Evolutionary conservation across 2,888 invertebrate species (phyloP).

Genomic region (Thera britannica): DNA sequence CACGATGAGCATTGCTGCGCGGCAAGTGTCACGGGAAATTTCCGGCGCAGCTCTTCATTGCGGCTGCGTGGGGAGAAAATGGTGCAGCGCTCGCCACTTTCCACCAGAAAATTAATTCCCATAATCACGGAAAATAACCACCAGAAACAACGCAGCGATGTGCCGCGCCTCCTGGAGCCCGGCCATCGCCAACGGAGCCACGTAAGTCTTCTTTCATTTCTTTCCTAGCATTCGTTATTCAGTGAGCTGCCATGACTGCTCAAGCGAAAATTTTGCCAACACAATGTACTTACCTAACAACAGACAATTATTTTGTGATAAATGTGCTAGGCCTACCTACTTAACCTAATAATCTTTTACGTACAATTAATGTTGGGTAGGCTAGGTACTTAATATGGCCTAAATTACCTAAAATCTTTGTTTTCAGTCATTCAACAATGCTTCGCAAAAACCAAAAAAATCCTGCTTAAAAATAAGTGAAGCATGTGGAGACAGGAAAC

Average conservation of each 20-base stretch:
- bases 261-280: conserved; percentile 42
- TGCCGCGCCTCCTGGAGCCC: conserved; percentile 72
- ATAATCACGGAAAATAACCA: conserved; percentile 87
- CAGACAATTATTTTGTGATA: no score
- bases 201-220: conserved; percentile 64
- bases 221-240: conserved; percentile 28
- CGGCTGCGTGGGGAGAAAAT: conserved; percentile 88
- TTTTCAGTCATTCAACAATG: conserved; percentile 77
- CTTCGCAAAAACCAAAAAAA: conserved; percentile 69
- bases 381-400: background rate
- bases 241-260: conserved; percentile 54
- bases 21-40: conserved; percentile 80
- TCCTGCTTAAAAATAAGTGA: conserved; percentile 71
- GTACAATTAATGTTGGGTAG: no score
- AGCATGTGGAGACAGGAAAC: conserved; percentile 63
- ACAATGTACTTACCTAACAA: background rate
- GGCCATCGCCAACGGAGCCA: conserved; percentile 84
- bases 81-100: conserved; percentile 82
- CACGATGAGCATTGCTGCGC: conserved; percentile 82
- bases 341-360: no score
- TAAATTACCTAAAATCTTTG: conserved; percentile 21
- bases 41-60: conserved; percentile 88
- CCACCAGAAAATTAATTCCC: conserved; percentile 82
- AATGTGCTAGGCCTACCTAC: no score
- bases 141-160: conserved; percentile 78